A percentile compares a stretch with the other conserved stretches of the same genome.
phyloP scores from a whole-genome alignment of 2,797 vertebrate species.

The Periophthalmus magnuspinnatus region DNA sequence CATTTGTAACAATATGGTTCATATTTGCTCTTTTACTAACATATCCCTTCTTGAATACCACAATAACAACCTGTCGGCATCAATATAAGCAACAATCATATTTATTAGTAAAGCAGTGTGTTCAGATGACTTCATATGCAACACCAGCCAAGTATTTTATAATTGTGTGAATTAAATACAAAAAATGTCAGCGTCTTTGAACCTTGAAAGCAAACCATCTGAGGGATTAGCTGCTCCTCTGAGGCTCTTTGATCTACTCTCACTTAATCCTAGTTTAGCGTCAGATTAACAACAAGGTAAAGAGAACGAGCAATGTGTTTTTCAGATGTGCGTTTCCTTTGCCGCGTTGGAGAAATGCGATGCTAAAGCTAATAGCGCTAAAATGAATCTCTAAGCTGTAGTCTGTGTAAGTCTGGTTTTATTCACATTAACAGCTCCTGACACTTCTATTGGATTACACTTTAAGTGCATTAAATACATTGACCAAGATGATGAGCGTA shows the following conservation, averaged over 20 bases:
- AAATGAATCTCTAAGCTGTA: background rate
- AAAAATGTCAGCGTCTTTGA: background rate
- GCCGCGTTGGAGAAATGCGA: constrained; percentile 2
- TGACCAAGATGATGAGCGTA: constrained; percentile 5
- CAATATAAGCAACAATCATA: too few species aligned
- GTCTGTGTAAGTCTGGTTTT: constrained; percentile 15
- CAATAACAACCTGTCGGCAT: too few species aligned
- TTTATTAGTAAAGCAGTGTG: background rate
- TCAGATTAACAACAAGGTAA: constrained; percentile 48
- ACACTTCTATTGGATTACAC: constrained; percentile 42
- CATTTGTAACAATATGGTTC: background rate
- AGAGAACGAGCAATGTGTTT: constrained; percentile 44
- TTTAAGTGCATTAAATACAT: constrained; percentile 30
- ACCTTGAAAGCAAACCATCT: background rate
- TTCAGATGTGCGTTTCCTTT: constrained; percentile 18
- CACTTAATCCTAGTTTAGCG: constrained; percentile 47
- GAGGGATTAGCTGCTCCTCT: background rate
- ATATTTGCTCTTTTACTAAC: background rate
- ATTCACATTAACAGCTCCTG: constrained; percentile 28
- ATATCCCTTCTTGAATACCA: background rate
- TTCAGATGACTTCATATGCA: background rate
- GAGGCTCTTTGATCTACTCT: constrained; percentile 36
- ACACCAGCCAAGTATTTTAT: background rate
- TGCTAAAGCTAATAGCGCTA: background rate
- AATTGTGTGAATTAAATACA: background rate